Evolutionary conservation across 1,140 invertebrate species (phyloP).

Genomic region (Ylistrum balloti): DNA sequence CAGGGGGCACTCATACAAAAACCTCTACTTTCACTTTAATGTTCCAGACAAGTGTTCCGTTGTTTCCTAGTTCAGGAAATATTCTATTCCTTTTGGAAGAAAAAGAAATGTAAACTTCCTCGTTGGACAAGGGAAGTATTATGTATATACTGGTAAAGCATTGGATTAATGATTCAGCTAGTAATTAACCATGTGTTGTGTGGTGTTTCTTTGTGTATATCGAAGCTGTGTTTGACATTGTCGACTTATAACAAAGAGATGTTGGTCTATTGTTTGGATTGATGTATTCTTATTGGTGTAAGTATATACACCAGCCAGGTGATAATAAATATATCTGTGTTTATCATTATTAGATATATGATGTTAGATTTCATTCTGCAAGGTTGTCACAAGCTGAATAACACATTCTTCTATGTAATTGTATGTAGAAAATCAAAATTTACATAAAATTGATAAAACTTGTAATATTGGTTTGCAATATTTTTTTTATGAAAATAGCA

Average conservation of each 20-base stretch:
- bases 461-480: too few relatives aligned
- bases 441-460: too few relatives aligned
- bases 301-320: neutral
- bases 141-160: neutral
- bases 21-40: conserved; percentile 18
- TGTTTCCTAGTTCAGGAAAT: neutral
- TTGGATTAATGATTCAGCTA: neutral
- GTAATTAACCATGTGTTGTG: neutral
- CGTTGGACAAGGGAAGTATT: neutral
- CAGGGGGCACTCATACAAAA: too few relatives aligned
- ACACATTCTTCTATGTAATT: neutral
- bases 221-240: neutral
- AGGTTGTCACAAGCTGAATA: too few relatives aligned
- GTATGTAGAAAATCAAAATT: too few relatives aligned
- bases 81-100: neutral
- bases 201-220: neutral
- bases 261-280: neutral
- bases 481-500: too few relatives aligned
- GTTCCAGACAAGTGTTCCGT: neutral
- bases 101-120: neutral
- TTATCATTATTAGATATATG: neutral
- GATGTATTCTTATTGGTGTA: neutral
- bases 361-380: too few relatives aligned
- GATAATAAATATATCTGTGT: neutral
- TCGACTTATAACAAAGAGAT: neutral